Conservation (phyloP, 1,140 invertebrate genomes). For the Trichomalopsis sarcophagae region DNA sequence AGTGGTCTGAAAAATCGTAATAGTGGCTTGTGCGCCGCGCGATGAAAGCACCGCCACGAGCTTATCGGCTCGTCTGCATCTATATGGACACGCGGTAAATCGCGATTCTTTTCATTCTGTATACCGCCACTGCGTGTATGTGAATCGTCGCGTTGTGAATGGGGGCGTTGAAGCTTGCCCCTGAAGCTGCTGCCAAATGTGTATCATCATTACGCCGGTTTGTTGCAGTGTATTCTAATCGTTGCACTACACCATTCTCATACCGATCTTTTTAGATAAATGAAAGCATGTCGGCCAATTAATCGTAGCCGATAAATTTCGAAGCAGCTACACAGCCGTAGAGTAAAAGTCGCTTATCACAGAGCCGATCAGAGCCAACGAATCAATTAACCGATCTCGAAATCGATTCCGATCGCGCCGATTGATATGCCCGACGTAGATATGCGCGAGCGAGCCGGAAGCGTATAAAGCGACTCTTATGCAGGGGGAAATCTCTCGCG, state of each 20-base stretch:
- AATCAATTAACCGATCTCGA: neutral
- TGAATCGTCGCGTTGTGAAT: too few relatives aligned
- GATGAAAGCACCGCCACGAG: neutral
- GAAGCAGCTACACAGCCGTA: neutral
- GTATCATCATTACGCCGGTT: neutral
- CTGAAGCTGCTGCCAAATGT: too few relatives aligned
- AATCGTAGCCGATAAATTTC: neutral
- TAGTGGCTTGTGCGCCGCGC: neutral
- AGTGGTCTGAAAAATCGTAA: conserved; percentile 40
- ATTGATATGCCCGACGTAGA: too few relatives aligned
- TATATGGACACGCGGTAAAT: neutral
- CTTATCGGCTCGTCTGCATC: neutral
- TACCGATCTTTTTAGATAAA: neutral
- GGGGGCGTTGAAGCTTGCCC: too few relatives aligned
- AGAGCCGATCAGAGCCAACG: neutral
- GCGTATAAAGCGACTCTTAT: too few relatives aligned
- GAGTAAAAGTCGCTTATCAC: neutral
- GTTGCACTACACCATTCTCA: too few relatives aligned
- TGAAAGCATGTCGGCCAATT: neutral
- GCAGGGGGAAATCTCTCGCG: conserved; percentile 13
- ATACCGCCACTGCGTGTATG: neutral
- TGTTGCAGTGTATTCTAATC: neutral
- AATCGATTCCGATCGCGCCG: neutral
- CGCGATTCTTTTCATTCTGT: neutral
- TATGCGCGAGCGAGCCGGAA: too few relatives aligned